These are phyloP conservation scores for Dissostichus mawsoni DNA, from an alignment of 2,113 vertebrate species.

Conservation along the genomic window DNA sequence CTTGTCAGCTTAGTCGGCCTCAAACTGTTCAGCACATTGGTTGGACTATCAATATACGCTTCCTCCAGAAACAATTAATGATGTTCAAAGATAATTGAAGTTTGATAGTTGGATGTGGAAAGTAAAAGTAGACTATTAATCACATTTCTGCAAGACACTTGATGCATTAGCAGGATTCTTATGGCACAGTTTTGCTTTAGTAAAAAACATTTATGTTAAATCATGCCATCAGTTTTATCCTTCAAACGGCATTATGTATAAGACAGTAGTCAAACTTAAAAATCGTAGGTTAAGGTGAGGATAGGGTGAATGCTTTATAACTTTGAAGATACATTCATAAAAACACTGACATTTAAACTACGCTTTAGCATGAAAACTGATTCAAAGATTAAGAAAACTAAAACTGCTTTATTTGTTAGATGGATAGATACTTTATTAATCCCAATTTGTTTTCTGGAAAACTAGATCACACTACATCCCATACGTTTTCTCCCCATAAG, in stretches of 20 bases:
- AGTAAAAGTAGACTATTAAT: conserved; percentile 71
- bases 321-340: neutral
- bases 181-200: neutral
- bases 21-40: conserved; percentile 66
- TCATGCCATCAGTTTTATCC: neutral
- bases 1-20: conserved; percentile 76
- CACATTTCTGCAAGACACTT: conserved; percentile 51
- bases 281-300: too few species aligned
- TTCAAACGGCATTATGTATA: neutral
- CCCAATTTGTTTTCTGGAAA: too few species aligned
- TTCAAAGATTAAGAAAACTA: too few species aligned
- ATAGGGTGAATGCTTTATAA: neutral
- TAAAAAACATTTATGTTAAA: conserved; percentile 16
- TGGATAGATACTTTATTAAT: too few species aligned
- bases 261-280: neutral
- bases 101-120: conserved; percentile 58
- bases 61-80: conserved; percentile 75
- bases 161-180: conserved; percentile 23
- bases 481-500: conserved; percentile 6
- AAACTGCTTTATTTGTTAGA: neutral
- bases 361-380: neutral
- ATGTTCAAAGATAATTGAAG: conserved; percentile 72
- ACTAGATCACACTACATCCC: neutral
- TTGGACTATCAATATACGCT: conserved; percentile 76
- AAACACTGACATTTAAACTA: neutral